A percentile compares a stretch with the other conserved stretches of the same genome.
phyloP scores from a whole-genome alignment of 2,113 vertebrate genomes.

The Synchiropus splendidus region DNA sequence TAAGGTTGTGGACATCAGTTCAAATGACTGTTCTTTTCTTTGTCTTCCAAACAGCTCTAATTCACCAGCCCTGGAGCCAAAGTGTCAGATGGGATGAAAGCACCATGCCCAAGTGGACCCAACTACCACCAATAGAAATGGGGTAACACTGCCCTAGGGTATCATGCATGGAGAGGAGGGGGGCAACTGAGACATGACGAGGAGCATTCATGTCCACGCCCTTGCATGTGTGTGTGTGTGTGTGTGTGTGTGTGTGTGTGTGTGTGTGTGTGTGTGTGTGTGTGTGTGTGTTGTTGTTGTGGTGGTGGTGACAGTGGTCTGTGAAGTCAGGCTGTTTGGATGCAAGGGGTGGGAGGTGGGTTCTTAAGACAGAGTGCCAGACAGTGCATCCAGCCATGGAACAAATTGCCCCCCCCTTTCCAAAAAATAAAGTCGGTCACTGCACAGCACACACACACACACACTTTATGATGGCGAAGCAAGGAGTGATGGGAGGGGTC shows the following conservation, averaged over 20 bases:
- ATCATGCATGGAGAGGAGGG: slow-evolving; percentile 13
- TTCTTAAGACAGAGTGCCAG: slow-evolving; percentile 48
- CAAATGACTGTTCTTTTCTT: slow-evolving; percentile 26
- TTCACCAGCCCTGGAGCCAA: slow-evolving; percentile 15
- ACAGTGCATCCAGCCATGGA: slow-evolving; percentile 44
- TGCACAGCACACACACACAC: slow-evolving; percentile 32
- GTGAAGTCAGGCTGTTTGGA: too few species aligned
- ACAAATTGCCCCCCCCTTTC: slow-evolving; percentile 38
- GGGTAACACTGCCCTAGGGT: slow-evolving; percentile 24
- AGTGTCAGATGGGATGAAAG: slow-evolving; percentile 46
- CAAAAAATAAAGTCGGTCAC: slow-evolving; percentile 58
- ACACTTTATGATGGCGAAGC: slow-evolving; percentile 43
- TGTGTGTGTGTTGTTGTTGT: slow-evolving; percentile 6
- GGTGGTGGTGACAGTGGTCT: background rate
- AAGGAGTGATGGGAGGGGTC: slow-evolving; percentile 20
- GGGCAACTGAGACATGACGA: background rate
- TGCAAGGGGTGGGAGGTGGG: slow-evolving; percentile 5
- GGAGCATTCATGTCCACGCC: slow-evolving; percentile 20
- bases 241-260: slow-evolving; percentile 21
- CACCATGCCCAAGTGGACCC: slow-evolving; percentile 27
- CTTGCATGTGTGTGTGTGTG: slow-evolving; percentile 26
- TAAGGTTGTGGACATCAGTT: background rate
- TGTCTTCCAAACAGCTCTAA: slow-evolving; percentile 16
- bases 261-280: slow-evolving; percentile 4
- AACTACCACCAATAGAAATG: slow-evolving; percentile 12